Percentiles rank a stretch among this genome's conserved stretches.
Conservation (phyloP, 1,140 invertebrate genomes). For the Calycopis cecrops region DNA sequence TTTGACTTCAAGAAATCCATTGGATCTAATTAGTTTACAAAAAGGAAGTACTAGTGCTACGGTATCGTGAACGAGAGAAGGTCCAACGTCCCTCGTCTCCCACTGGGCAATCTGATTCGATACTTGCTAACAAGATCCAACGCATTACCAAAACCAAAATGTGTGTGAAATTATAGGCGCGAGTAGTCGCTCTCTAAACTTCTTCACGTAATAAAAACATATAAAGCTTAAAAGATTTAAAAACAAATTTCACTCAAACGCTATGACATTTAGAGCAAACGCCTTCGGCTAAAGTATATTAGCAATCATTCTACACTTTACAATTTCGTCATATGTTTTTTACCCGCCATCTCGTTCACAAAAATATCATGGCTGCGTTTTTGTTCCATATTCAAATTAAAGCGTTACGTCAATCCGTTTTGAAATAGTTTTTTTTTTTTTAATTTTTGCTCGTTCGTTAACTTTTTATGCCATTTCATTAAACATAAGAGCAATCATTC, state of each 20-base stretch:
- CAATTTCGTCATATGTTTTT: conserved; percentile 24
- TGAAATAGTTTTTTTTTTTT: conserved; percentile 50
- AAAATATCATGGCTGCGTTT: conserved; percentile 49
- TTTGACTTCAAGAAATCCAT: too few species aligned
- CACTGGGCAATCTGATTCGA: too few species aligned
- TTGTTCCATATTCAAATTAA: conserved; percentile 67
- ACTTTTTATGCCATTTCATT: conserved; percentile 43
- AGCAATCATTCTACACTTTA: conserved; percentile 5
- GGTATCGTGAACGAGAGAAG: too few species aligned
- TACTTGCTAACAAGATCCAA: too few species aligned
- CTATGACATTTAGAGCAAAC: conserved; percentile 2
- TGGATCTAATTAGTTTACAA: too few species aligned
- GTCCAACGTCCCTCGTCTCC: too few species aligned
- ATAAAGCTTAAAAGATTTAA: too few species aligned
- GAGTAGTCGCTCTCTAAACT: too few species aligned
- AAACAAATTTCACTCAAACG: background rate
- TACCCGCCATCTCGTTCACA: conserved; percentile 63
- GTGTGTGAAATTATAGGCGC: too few species aligned
- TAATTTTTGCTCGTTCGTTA: conserved; percentile 47
- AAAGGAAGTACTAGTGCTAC: too few species aligned
- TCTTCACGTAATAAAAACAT: too few species aligned
- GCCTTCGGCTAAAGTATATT: conserved; percentile 3
- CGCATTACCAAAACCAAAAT: too few species aligned
- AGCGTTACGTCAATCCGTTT: conserved; percentile 57
- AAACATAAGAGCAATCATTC: conserved; percentile 38